A percentile compares a stretch with the other conserved stretches of the same genome.
These are phyloP conservation scores for Tonatia bakeri DNA, from an alignment of 2,113 vertebrate genomes.

Conservation along the genomic window DNA sequence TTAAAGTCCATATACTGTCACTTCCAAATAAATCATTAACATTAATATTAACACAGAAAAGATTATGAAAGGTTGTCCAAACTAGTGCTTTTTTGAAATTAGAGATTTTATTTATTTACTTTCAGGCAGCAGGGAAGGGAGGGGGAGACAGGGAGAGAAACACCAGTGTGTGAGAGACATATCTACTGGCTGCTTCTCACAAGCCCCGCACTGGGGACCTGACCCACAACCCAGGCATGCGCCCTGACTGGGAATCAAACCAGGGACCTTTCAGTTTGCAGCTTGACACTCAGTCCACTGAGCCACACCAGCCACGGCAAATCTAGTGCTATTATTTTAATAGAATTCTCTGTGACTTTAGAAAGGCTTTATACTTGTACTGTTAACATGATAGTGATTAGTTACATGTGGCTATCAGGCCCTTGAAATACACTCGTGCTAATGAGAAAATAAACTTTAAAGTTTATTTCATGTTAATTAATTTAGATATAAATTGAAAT, in stretches of 20 bases:
- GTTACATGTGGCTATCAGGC: fast-evolving
- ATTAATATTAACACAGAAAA: not conserved
- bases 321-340: not conserved
- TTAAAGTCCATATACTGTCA: not conserved
- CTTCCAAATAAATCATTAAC: not conserved
- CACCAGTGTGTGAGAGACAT: too few relatives aligned
- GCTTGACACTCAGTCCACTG: too few relatives aligned
- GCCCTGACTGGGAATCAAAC: too few relatives aligned
- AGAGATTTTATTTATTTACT: too few relatives aligned
- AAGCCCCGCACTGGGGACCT: too few relatives aligned
- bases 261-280: too few relatives aligned
- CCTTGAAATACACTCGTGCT: not conserved
- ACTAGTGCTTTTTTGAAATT: not conserved
- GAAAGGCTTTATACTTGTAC: not conserved
- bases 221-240: too few relatives aligned
- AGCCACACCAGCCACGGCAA: not conserved
- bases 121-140: too few relatives aligned
- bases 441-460: not conserved
- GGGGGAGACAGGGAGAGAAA: too few relatives aligned
- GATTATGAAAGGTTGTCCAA: not conserved
- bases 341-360: not conserved
- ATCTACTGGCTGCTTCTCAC: too few relatives aligned
- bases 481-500: not conserved
- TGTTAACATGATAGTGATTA: not conserved
- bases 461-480: not conserved